These are phyloP conservation scores for Aphaenogaster rudis DNA, from an alignment of 1,140 invertebrate genomes.

Conservation along the genomic window DNA sequence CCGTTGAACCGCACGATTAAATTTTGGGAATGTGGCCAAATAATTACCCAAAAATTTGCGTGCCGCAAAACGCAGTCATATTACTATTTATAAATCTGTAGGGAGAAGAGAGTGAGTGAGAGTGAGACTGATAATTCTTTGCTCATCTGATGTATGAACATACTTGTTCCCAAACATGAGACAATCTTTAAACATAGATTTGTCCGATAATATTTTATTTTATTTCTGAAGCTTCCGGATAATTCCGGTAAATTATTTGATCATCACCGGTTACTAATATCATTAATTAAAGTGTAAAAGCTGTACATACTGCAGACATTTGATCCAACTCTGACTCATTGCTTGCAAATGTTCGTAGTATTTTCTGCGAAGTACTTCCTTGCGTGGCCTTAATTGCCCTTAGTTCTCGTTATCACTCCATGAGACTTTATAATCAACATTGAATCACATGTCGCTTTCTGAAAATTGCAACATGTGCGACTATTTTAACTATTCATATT, in stretches of 20 bases:
- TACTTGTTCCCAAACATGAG: background rate
- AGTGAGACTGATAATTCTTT: background rate
- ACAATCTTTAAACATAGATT: constrained; percentile 1
- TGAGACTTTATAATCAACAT: background rate
- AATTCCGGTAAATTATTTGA: background rate
- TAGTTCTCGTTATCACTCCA: constrained; percentile 21
- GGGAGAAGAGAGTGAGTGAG: background rate
- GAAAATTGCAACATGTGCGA: background rate
- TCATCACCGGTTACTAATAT: background rate
- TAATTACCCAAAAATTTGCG: constrained; percentile 40
- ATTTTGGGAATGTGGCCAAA: constrained; percentile 55
- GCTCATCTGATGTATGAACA: background rate
- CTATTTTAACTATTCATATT: background rate
- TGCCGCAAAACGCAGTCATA: constrained; percentile 34
- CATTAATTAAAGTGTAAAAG: constrained; percentile 38
- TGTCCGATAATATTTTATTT: constrained; percentile 3
- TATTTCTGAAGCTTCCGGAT: background rate
- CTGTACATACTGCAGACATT: background rate
- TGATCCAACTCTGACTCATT: constrained; percentile 14
- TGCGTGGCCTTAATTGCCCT: constrained; percentile 13
- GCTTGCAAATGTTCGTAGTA: background rate
- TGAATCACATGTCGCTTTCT: constrained; percentile 5
- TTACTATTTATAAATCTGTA: constrained; percentile 36
- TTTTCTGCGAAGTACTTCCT: constrained; percentile 36
- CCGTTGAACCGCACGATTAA: constrained; percentile 1